These are phyloP conservation scores for Deilephila elpenor DNA, from an alignment of 2,888 invertebrate species.

Conservation along the genomic window DNA sequence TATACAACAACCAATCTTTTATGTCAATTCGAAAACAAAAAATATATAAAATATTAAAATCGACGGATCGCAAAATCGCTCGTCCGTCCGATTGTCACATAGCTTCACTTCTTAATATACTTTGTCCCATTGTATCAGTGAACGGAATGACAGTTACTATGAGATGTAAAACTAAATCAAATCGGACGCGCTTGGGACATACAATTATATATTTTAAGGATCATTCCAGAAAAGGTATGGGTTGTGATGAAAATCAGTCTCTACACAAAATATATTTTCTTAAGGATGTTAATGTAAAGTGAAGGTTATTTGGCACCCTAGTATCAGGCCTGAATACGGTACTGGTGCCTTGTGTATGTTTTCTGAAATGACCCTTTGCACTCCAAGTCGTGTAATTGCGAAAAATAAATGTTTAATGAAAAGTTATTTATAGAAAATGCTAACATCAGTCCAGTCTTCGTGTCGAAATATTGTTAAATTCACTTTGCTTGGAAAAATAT, in stretches of 20 bases:
- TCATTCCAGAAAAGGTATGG: slow-evolving; percentile 8
- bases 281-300: background rate
- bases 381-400: slow-evolving; percentile 2
- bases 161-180: background rate
- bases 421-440: background rate
- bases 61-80: background rate
- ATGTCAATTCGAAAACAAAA: slow-evolving; percentile 5
- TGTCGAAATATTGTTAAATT: too few species aligned
- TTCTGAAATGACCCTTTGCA: slow-evolving; percentile 8
- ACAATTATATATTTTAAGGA: slow-evolving; percentile 1
- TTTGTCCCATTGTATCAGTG: background rate
- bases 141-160: background rate
- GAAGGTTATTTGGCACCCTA: background rate
- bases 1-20: slow-evolving; percentile 1
- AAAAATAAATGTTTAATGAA: background rate
- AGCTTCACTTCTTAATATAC: background rate
- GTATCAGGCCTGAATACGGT: background rate
- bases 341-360: background rate
- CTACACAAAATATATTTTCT: background rate
- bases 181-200: background rate
- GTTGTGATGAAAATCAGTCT: slow-evolving; percentile 16
- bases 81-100: background rate
- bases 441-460: background rate
- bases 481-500: background rate
- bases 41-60: background rate